phyloP scores from a whole-genome alignment of 2,888 invertebrate species.

The Pterobdella sp. region DNA sequence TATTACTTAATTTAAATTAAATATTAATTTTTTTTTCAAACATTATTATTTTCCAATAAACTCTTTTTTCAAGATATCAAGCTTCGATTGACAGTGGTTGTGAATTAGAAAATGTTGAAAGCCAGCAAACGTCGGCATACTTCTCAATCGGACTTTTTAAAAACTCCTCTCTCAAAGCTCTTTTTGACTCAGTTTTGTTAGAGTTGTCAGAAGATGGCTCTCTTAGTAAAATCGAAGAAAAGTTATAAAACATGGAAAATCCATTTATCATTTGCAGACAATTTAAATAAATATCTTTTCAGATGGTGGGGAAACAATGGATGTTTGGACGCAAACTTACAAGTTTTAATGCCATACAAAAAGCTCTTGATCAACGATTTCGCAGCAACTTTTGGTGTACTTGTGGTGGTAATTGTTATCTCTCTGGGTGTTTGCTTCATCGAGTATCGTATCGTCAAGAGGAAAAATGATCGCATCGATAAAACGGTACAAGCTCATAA shows the following conservation, averaged over 20 bases:
- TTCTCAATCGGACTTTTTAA: constrained; percentile 48
- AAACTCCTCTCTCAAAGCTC: constrained; percentile 46
- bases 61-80: constrained; percentile 1
- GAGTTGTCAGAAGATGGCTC: constrained; percentile 44
- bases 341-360: constrained; percentile 10
- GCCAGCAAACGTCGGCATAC: constrained; percentile 44
- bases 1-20: neutral
- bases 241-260: constrained; percentile 37
- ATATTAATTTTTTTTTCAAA: neutral
- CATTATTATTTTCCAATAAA: neutral
- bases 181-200: constrained; percentile 46
- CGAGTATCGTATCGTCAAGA: constrained; percentile 26
- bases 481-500: neutral
- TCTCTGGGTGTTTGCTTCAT: constrained; percentile 29
- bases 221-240: constrained; percentile 45
- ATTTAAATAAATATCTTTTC: constrained; percentile 2
- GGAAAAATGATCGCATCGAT: constrained; percentile 17
- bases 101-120: constrained; percentile 57
- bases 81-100: constrained; percentile 49
- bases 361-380: constrained; percentile 26
- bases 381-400: constrained; percentile 30
- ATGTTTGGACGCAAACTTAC: constrained; percentile 28
- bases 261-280: neutral
- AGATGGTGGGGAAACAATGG: constrained; percentile 33
- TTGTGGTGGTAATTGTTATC: constrained; percentile 28